Percentiles rank a stretch among this genome's conserved stretches.
Conservation (phyloP, 2,888 invertebrate genomes). For the Anoncus sp. region DNA sequence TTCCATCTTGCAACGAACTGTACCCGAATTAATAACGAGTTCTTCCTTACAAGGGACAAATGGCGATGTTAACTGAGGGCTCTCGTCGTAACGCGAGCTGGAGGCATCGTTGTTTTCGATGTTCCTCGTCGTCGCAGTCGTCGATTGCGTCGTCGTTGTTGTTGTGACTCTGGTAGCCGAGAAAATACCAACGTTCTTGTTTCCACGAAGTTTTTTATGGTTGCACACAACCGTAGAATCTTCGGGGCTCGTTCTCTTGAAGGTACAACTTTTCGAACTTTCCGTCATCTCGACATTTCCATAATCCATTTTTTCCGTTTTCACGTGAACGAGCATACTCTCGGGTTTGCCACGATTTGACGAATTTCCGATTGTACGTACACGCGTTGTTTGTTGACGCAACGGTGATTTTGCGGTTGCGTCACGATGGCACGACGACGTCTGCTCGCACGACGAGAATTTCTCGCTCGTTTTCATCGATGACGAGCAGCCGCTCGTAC, state of each 20-base stretch:
- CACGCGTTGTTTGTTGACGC: slow-evolving; percentile 3
- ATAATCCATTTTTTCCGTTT: slow-evolving; percentile 54
- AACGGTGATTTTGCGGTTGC: slow-evolving; percentile 9
- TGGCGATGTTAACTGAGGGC: too few species aligned
- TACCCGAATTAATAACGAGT: too few species aligned
- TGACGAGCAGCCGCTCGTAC: too few species aligned
- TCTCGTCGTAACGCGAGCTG: too few species aligned
- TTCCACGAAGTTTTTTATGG: slow-evolving; percentile 53
- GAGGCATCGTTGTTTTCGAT: too few species aligned
- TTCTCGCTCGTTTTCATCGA: slow-evolving; percentile 19
- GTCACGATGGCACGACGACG: slow-evolving; percentile 9
- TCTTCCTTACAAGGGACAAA: too few species aligned
- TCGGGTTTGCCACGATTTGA: slow-evolving; percentile 64
- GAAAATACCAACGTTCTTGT: slow-evolving; percentile 9
- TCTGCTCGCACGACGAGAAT: not conserved
- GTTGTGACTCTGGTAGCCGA: not conserved
- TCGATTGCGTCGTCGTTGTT: slow-evolving; percentile 29
- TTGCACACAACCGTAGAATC: too few species aligned
- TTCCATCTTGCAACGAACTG: slow-evolving; percentile 46
- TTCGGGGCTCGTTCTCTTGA: slow-evolving; percentile 3
- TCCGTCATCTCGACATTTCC: slow-evolving; percentile 7
- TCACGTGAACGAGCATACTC: slow-evolving; percentile 57
- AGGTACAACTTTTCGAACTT: too few species aligned
- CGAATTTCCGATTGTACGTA: not conserved
- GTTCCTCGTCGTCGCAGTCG: too few species aligned